Conservation (phyloP, 2,113 vertebrate genomes). For the Microcebus tavaratra region DNA sequence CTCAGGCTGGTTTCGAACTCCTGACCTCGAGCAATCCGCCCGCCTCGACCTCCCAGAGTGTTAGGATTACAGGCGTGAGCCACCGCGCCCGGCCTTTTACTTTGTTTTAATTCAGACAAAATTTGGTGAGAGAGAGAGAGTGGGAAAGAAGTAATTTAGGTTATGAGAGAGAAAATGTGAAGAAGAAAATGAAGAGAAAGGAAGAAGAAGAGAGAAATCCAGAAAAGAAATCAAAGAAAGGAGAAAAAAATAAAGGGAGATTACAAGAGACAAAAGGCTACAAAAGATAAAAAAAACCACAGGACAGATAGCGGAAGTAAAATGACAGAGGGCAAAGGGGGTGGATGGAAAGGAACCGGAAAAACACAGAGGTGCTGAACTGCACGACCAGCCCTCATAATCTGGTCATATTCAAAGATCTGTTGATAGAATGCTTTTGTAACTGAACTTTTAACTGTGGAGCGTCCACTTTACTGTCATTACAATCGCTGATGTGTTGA, state of each 20-base stretch:
- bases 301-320: not conserved
- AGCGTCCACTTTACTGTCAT: conserved; percentile 67
- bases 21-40: no score
- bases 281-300: not conserved
- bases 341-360: not conserved
- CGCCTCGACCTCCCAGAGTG: no score
- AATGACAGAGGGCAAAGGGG: not conserved
- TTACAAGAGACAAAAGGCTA: not conserved
- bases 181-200: not conserved
- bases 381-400: not conserved
- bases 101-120: not conserved
- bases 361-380: not conserved
- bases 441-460: conserved; percentile 72
- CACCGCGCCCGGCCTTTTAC: no score
- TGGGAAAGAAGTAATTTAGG: not conserved
- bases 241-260: not conserved
- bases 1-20: no score
- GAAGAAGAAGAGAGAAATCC: not conserved
- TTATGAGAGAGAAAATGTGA: not conserved
- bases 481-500: conserved; percentile 57
- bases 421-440: not conserved
- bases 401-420: not conserved
- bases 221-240: not conserved
- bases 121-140: not conserved
- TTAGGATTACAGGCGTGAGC: no score